A percentile compares a stretch with the other conserved stretches of the same genome.
These are phyloP conservation scores for Noctua fimbriata DNA, from an alignment of 2,888 invertebrate genomes.

Conservation along the genomic window DNA sequence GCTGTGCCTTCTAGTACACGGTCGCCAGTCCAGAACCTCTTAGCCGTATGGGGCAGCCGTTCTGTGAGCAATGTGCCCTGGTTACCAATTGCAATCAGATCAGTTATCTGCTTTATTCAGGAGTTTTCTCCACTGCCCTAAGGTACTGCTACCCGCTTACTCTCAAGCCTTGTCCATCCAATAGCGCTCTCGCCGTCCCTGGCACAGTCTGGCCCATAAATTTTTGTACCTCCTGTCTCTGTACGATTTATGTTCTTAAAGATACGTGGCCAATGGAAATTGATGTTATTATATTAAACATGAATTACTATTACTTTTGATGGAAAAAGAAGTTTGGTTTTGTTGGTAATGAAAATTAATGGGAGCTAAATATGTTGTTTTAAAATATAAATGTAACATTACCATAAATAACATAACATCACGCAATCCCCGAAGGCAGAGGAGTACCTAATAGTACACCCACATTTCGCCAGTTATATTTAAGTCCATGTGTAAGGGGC, in stretches of 20 bases:
- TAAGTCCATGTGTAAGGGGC: too few species aligned
- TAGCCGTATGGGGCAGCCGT: neutral
- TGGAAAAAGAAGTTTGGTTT: neutral
- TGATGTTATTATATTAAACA: conserved; percentile 73
- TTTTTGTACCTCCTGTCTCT: conserved; percentile 77
- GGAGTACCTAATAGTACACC: neutral
- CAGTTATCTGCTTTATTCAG: neutral
- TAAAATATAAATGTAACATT: neutral
- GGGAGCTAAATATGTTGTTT: neutral
- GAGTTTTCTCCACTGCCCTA: too few species aligned
- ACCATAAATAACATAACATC: neutral
- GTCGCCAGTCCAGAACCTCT: too few species aligned
- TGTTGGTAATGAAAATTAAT: neutral
- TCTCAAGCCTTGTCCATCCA: conserved; percentile 40
- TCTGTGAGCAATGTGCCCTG: neutral
- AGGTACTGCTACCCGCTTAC: conserved; percentile 35
- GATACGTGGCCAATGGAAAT: conserved; percentile 77
- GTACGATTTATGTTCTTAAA: conserved; percentile 75
- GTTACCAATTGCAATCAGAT: neutral
- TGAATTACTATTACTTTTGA: conserved; percentile 51
- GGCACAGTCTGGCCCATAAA: conserved; percentile 74
- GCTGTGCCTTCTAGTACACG: too few species aligned
- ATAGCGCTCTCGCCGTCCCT: conserved; percentile 64
- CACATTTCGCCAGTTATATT: neutral
- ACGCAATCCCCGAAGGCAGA: neutral